Evolutionary conservation across 2,797 vertebrate species (phyloP), one percentile per base, ranked within the genome.

Genomic region (Tadarida brasiliensis): DNA sequence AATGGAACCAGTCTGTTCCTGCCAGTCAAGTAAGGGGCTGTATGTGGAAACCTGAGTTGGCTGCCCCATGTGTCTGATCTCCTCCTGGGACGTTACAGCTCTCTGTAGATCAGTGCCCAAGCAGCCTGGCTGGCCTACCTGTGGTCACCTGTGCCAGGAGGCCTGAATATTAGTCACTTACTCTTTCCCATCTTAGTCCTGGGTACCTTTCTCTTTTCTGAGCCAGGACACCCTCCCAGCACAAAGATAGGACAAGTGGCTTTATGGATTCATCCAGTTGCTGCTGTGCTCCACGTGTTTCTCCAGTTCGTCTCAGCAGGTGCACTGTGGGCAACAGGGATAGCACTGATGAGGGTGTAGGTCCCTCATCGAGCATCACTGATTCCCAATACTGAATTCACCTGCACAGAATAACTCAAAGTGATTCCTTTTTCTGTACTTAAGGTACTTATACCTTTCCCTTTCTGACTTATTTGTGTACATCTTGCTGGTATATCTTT

Each of bases 371-470:
- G 73, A 86, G 19, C 26, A 93, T 44, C 30, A 88, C 2, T 47
- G n/a, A 93, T 84, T 89, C 56, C 28, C 71, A 51, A 16, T 73
- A 39, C 26, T 59, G 87, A 82, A 14, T 90, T 93, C 11, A 4
- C 88, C 80, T 83, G 65, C 49, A 94, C 93, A 84, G n/a, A 77
- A 17, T 44, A 49, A 81, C 68, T 68, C 90, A 86, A 70, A 76
- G 9, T 11, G 67, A 49, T 22, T 39, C 35, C 57, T 35, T 90
- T 30, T 76, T 28, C 7, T 96, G 35, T 24, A 44, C 86, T 80
- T 1, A 0, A 61, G 20, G 15, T 63, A 19, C 0, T 14, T 96
- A 49, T 7, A 59, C 47, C 51, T 88, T 95, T 74, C 65, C 74
- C 49, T 71, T 89, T 90, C 59, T 87, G 44, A 65, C 47, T n/a